These are phyloP conservation scores for Larimichthys crocea DNA, from an alignment of 2,113 vertebrate genomes.

Conservation along the genomic window DNA sequence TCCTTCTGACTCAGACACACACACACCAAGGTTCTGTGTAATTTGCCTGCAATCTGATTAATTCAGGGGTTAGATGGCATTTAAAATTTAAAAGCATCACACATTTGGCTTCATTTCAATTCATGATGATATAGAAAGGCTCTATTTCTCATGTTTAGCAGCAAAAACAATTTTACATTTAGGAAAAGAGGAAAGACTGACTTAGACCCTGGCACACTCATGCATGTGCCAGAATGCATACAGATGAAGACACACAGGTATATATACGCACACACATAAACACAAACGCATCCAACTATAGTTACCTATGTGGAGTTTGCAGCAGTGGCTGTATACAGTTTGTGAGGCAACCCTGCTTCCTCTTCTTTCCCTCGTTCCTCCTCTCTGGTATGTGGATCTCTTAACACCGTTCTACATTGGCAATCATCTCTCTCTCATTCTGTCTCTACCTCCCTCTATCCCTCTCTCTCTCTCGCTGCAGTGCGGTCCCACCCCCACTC, in stretches of 20 bases:
- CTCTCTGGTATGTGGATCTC: constrained; percentile 49
- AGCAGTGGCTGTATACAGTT: constrained; percentile 42
- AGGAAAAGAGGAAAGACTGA: not conserved
- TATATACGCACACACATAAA: not conserved
- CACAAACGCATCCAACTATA: constrained; percentile 10
- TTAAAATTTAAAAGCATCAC: constrained; percentile 16
- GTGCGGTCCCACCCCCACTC: constrained; percentile 78
- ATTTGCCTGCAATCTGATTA: constrained; percentile 14
- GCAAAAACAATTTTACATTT: constrained; percentile 20
- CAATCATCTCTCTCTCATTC: constrained; percentile 37
- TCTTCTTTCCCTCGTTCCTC: constrained; percentile 48
- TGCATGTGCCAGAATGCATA: not conserved
- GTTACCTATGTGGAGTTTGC: constrained; percentile 65
- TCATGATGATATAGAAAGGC: not conserved
- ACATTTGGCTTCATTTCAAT: not conserved
- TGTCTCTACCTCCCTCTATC: constrained; percentile 12
- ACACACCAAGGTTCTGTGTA: constrained; percentile 1
- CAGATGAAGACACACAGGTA: constrained; percentile 16
- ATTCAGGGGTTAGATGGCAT: not conserved
- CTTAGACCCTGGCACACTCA: constrained; percentile 11
- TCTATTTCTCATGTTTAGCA: not conserved
- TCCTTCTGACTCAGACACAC: constrained; percentile 12
- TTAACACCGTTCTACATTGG: constrained; percentile 34
- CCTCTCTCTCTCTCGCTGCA: constrained; percentile 69
- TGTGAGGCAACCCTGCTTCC: constrained; percentile 34